Conservation (phyloP, 2,113 vertebrate species). For the Eurypyga helias region DNA sequence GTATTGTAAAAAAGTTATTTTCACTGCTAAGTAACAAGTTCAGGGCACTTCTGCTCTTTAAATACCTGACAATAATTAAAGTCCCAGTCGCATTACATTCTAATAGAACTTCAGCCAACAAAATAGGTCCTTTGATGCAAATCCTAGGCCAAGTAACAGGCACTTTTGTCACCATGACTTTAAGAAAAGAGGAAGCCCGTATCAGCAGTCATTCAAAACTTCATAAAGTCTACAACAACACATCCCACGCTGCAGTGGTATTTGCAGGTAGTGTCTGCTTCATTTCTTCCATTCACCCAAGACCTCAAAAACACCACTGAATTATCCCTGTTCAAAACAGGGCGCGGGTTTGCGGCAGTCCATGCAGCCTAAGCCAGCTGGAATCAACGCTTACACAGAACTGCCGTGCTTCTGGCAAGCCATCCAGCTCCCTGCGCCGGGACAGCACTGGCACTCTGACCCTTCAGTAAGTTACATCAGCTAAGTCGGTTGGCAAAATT, state of each 20-base stretch:
- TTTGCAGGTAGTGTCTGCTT: accelerated
- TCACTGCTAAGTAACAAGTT: background rate
- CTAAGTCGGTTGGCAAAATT: background rate
- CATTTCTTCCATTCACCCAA: background rate
- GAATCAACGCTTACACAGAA: background rate
- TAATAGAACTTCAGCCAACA: background rate
- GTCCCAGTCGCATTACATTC: background rate
- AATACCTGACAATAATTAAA: background rate
- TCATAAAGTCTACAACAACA: background rate
- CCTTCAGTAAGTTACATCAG: background rate
- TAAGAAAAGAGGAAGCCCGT: background rate
- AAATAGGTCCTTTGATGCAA: background rate
- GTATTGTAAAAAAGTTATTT: background rate
- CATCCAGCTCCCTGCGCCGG: background rate
- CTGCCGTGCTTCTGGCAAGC: background rate
- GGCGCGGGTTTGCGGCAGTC: background rate
- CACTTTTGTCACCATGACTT: background rate
- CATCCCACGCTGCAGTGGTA: background rate
- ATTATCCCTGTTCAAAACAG: background rate
- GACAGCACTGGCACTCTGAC: background rate
- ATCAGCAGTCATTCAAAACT: background rate
- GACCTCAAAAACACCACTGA: background rate
- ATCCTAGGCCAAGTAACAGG: background rate
- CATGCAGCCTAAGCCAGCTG: background rate
- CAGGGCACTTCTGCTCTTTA: background rate